These are phyloP conservation scores for Tribolium freemani DNA, from an alignment of 2,888 invertebrate species.

Conservation along the genomic window DNA sequence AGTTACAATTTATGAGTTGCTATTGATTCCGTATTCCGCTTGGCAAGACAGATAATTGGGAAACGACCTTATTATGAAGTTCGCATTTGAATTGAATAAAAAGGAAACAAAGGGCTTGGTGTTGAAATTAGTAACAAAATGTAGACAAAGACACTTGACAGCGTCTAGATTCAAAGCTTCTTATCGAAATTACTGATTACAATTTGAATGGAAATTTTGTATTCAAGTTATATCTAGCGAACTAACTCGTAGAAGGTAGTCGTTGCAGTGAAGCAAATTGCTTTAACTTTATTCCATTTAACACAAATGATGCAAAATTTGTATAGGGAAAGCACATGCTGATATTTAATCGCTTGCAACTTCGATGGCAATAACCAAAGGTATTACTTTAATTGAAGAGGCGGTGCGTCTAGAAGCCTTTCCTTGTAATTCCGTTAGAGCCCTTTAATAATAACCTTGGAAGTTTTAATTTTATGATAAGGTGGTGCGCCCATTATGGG, in stretches of 20 bases:
- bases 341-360: constrained; percentile 19
- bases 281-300: constrained; percentile 33
- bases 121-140: constrained; percentile 17
- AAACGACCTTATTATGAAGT: no score
- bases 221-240: constrained; percentile 27
- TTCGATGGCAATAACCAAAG: constrained; percentile 3
- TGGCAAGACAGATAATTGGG: no score
- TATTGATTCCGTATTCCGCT: no score
- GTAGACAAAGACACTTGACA: constrained; percentile 15
- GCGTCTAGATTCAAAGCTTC: not conserved
- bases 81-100: not conserved
- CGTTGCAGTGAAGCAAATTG: constrained; percentile 28
- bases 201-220: constrained; percentile 31
- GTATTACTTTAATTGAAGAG: constrained; percentile 6
- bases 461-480: constrained; percentile 37
- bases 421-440: constrained; percentile 2
- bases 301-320: constrained; percentile 35
- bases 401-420: not conserved
- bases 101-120: not conserved
- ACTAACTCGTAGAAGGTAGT: constrained; percentile 21
- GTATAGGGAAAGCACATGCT: constrained; percentile 31
- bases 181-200: constrained; percentile 28
- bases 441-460: not conserved
- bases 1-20: no score
- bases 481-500: constrained; percentile 17